Evolutionary conservation across 2,888 invertebrate species (phyloP).

Genomic region (Lasioglossum marginatum): DNA sequence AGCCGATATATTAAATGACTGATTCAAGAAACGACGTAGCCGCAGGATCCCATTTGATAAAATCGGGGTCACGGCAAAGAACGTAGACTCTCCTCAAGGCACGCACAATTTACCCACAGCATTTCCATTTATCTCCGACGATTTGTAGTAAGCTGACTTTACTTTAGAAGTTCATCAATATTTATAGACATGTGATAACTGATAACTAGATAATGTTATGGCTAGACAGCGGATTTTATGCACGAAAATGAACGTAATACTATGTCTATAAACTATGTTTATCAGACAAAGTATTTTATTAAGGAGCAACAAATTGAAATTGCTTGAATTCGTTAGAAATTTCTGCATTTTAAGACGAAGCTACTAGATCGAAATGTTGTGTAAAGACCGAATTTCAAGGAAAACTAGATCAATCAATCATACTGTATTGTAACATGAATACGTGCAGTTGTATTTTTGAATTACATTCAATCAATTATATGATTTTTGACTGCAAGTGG

Average conservation of each 20-base stretch:
- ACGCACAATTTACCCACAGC: slow-evolving; percentile 35
- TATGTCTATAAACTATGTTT: too few species aligned
- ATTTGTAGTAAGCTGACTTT: slow-evolving; percentile 14
- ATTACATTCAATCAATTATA: too few species aligned
- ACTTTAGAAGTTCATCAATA: slow-evolving; percentile 44
- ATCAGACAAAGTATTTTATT: too few species aligned
- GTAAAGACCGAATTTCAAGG: too few species aligned
- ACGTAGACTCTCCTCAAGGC: slow-evolving; percentile 2
- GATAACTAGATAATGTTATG: slow-evolving; percentile 27
- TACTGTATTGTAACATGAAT: too few species aligned
- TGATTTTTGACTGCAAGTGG: too few species aligned
- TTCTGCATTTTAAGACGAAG: too few species aligned
- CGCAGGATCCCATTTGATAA: neutral
- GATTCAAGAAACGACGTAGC: neutral
- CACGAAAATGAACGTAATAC: too few species aligned
- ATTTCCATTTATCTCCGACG: slow-evolving; percentile 27
- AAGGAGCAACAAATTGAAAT: neutral
- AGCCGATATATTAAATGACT: slow-evolving; percentile 6
- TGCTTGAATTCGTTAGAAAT: neutral
- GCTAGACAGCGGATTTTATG: neutral
- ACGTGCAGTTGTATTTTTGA: too few species aligned
- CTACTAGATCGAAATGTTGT: too few species aligned
- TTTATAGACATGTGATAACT: slow-evolving; percentile 44
- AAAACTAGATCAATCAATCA: too few species aligned
- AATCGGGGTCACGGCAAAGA: slow-evolving; percentile 29